These are phyloP conservation scores for Oxycera nigricornis DNA, from an alignment of 2,888 invertebrate species.

Conservation along the genomic window DNA sequence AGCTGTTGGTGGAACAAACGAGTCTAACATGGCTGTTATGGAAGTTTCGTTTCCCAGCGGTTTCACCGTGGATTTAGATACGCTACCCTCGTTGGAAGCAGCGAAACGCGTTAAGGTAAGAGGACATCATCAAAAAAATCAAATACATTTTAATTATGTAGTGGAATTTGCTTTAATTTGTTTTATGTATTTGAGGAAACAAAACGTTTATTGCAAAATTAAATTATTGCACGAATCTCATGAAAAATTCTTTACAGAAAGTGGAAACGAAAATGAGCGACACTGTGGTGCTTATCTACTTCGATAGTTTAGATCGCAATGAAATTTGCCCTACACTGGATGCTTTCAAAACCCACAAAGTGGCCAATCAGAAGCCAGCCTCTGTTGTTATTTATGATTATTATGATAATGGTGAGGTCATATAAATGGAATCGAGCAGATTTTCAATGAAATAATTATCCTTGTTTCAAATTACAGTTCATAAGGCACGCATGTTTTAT, in stretches of 20 bases:
- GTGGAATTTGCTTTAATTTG: too few species aligned
- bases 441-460: slow-evolving; percentile 13
- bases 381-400: slow-evolving; percentile 89
- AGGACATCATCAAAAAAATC: background rate
- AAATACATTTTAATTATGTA: background rate
- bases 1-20: slow-evolving; percentile 61
- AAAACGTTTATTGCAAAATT: background rate
- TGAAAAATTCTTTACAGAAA: slow-evolving; percentile 56
- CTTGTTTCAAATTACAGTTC: slow-evolving; percentile 69
- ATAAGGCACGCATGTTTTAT: slow-evolving; percentile 84
- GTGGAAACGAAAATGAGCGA: slow-evolving; percentile 74
- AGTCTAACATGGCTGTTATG: slow-evolving; percentile 85
- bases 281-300: slow-evolving; percentile 73
- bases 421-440: background rate
- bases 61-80: slow-evolving; percentile 83
- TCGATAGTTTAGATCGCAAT: slow-evolving; percentile 71
- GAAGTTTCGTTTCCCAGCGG: slow-evolving; percentile 91
- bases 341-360: slow-evolving; percentile 84
- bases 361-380: slow-evolving; percentile 85
- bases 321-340: slow-evolving; percentile 88
- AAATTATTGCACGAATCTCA: background rate
- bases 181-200: too few species aligned
- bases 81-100: slow-evolving; percentile 70
- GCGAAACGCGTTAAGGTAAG: slow-evolving; percentile 63
- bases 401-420: slow-evolving; percentile 87